Evolutionary conservation across 2,113 vertebrate genomes (phyloP).

Genomic region (Holacanthus passer): DNA sequence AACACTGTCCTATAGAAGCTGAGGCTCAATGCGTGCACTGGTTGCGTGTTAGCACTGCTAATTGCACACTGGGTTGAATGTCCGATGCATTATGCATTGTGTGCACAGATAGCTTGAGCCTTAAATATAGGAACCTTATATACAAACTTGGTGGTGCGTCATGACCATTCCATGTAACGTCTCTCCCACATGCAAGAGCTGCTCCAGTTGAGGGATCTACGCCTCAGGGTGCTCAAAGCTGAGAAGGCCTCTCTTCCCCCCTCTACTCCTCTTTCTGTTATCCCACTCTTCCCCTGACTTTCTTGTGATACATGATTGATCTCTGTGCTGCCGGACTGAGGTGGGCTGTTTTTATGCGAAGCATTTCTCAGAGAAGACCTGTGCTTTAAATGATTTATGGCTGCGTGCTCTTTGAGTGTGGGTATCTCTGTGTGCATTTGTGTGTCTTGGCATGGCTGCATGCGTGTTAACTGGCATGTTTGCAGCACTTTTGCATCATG

Average conservation of each 20-base stretch:
- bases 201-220: conserved; percentile 21
- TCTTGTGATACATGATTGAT: conserved; percentile 80
- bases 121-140: conserved; percentile 43
- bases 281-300: conserved; percentile 67
- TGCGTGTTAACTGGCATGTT: conserved; percentile 53
- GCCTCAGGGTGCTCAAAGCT: conserved; percentile 56
- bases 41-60: conserved; percentile 74
- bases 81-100: conserved; percentile 77
- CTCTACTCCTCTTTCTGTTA: conserved; percentile 54
- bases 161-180: conserved; percentile 49
- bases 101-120: conserved; percentile 46
- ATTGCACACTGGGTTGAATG: conserved; percentile 61
- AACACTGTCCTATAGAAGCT: conserved; percentile 36
- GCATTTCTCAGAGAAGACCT: conserved; percentile 71
- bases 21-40: conserved; percentile 43
- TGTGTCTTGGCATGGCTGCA: conserved; percentile 34
- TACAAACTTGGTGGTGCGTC: conserved; percentile 32
- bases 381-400: conserved; percentile 80
- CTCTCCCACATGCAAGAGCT: conserved; percentile 49
- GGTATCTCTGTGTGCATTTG: conserved; percentile 46
- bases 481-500: conserved; percentile 55
- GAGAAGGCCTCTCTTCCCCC: conserved; percentile 33
- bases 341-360: conserved; percentile 76
- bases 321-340: conserved; percentile 75
- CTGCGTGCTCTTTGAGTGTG: conserved; percentile 59